Evolutionary conservation across 2,797 vertebrate genomes (phyloP).

Genomic region (Apogon hyalosoma): DNA sequence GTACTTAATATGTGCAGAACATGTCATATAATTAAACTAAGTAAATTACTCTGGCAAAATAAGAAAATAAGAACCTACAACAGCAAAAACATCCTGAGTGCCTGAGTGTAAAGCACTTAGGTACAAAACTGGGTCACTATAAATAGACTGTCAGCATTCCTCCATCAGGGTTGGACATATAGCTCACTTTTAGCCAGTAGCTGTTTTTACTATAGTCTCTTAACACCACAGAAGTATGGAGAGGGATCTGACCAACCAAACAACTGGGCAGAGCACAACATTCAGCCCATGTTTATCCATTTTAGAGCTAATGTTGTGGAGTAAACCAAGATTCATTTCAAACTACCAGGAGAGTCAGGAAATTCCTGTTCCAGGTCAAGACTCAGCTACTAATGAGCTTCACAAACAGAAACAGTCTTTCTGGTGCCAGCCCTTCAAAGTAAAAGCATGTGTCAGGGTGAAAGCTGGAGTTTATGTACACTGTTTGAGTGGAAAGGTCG

Average conservation of each 20-base stretch:
- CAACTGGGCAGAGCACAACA: too few species aligned
- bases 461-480: neutral
- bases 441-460: neutral
- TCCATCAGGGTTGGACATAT: neutral
- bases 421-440: neutral
- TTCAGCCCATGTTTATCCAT: too few species aligned
- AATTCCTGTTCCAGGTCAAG: too few species aligned
- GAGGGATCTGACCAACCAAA: neutral
- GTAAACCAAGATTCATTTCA: neutral
- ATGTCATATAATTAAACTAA: neutral
- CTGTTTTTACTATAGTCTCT: neutral
- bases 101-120: neutral
- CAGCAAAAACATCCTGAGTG: neutral
- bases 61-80: too few species aligned
- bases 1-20: neutral
- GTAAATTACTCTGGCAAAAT: too few species aligned
- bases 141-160: conserved; percentile 57
- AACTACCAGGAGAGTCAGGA: neutral
- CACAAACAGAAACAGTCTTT: too few species aligned
- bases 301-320: too few species aligned
- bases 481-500: neutral
- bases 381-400: too few species aligned
- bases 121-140: conserved; percentile 58
- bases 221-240: neutral
- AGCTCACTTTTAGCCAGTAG: conserved; percentile 11